Evolutionary conservation across 1,140 invertebrate species (phyloP), one percentile per base, ranked within the genome.

Genomic region (Diachasma alloeum): DNA sequence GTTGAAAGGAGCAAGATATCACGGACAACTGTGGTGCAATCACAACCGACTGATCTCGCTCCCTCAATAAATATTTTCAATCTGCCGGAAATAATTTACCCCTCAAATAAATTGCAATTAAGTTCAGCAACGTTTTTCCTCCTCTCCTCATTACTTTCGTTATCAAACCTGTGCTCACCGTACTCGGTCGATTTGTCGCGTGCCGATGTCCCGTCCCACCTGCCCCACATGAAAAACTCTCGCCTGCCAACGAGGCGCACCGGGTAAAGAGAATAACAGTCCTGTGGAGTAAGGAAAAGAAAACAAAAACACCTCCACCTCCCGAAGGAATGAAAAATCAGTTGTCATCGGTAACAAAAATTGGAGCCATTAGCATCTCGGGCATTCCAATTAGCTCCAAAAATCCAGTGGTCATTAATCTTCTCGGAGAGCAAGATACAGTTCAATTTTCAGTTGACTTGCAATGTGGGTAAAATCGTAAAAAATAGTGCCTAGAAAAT

Each of bases 161-260:
- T 67, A 74, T 67, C 46, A 71, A 56, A 39, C 19, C 17, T 70
- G n/a, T 59, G 36, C 37, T 37, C 15, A 59, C 10, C 22, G 22
- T 53, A 72, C 48, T 53, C 69, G 42, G 81, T 86, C 82, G 85
- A 87, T 87, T 87, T 87, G 86, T 88, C 87, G 84, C 86, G 87
- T 88, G 87, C 84, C 84, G 72, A 59, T 74, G 81, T 56, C 56
- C 73, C 36, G 46, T 75, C 76, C 79, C 84, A 86, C 85, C 85
- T 87, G 85, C 83, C 82, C 79, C 72, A 78, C 79, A 26, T 68
- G 67, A 80, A 84, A 86, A 86, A 86, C 59, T 85, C 79, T 85
- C 82, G 81, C 81, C 81, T 81, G 81, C 82, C 81, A 83, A 11
- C 75, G 79, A 83, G 80, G 79, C 80, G 24, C 80, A 79, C 80